Evolutionary conservation across 2,797 vertebrate genomes (phyloP), one percentile per base, ranked within the genome.

Genomic region (Ambastaia sidthimunki): DNA sequence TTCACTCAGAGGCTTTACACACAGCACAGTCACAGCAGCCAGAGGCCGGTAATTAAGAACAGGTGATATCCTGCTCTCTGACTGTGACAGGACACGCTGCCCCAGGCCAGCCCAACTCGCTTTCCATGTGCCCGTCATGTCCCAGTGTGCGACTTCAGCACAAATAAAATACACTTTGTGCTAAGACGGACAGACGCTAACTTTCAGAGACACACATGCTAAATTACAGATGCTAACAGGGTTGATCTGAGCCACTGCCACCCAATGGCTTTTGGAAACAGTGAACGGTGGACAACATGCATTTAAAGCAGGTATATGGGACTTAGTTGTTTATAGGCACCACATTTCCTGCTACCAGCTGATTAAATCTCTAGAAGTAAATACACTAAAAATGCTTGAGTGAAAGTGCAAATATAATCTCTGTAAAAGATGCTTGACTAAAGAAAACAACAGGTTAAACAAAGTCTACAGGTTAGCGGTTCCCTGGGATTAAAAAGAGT

Each of bases 141-240:
- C 48, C 21, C n/a, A 71, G 82, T 71, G 82, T 80, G 82, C 47
- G 34, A 83, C 80, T 76, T 83, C 72, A 71, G 60, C 7, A n/a
- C 16, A 31, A 66, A 76, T 21, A 52, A 79, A 65, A 37, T 5
- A 54, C 48, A 60, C 63, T 65, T 34, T 52, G 37, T 23, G 28
- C 18, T 71, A 41, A 67, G 62, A 76, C 5, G 3, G 48, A 70
- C 16, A 37, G 37, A 71, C 31, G 28, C 28, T 57, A 65, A 47
- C 62, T n/a, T 50, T 37, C 25, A 21, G 25, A 47, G 18, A 34
- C 28, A 62, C 44, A 16, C 19, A 73, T 44, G 37, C 50, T 19
- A 54, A 44, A 44, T 44, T 44, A 44, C 9, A 44, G 41, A 7
- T 44, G 41, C 41, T 10, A 44, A 7, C 41, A 37, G 34, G 6